These are phyloP conservation scores for Cromileptes altivelis DNA, from an alignment of 2,113 vertebrate genomes.

Conservation along the genomic window DNA sequence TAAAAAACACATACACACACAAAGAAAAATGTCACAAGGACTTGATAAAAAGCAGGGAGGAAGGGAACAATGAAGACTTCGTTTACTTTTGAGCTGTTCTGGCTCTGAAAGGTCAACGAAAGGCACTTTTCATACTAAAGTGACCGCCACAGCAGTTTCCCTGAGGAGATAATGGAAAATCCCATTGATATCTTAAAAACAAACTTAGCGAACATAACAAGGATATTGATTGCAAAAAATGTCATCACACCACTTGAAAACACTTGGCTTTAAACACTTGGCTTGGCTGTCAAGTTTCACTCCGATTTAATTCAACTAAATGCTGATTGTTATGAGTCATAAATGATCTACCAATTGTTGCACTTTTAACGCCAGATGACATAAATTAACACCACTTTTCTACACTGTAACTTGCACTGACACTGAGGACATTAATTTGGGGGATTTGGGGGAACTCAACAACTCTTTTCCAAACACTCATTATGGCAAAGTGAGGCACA, in stretches of 20 bases:
- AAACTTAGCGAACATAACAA: slow-evolving; percentile 46
- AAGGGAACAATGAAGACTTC: slow-evolving; percentile 65
- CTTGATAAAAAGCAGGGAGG: slow-evolving; percentile 78
- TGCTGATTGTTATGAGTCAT: slow-evolving; percentile 19
- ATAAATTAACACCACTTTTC: background rate
- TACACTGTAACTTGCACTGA: slow-evolving; percentile 11
- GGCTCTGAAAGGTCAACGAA: slow-evolving; percentile 70
- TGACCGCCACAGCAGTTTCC: slow-evolving; percentile 46
- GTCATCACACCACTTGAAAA: slow-evolving; percentile 48
- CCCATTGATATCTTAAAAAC: slow-evolving; percentile 56
- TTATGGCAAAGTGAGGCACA: background rate
- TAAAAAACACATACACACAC: slow-evolving; percentile 47
- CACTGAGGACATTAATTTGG: slow-evolving; percentile 4
- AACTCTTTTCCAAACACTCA: slow-evolving; percentile 7
- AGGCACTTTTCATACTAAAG: slow-evolving; percentile 53
- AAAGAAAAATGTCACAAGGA: slow-evolving; percentile 72
- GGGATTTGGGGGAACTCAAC: background rate
- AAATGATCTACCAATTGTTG: slow-evolving; percentile 22
- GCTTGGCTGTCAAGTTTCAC: slow-evolving; percentile 43
- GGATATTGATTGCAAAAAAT: slow-evolving; percentile 52
- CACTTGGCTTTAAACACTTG: slow-evolving; percentile 49
- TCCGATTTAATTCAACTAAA: slow-evolving; percentile 32
- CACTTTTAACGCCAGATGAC: slow-evolving; percentile 18
- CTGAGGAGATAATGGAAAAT: slow-evolving; percentile 68
- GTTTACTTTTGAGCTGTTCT: slow-evolving; percentile 72